Percentiles rank a stretch among this genome's conserved stretches.
Evolutionary conservation across 2,888 invertebrate species (phyloP).

Genomic region (Arrhopalites spinosus): DNA sequence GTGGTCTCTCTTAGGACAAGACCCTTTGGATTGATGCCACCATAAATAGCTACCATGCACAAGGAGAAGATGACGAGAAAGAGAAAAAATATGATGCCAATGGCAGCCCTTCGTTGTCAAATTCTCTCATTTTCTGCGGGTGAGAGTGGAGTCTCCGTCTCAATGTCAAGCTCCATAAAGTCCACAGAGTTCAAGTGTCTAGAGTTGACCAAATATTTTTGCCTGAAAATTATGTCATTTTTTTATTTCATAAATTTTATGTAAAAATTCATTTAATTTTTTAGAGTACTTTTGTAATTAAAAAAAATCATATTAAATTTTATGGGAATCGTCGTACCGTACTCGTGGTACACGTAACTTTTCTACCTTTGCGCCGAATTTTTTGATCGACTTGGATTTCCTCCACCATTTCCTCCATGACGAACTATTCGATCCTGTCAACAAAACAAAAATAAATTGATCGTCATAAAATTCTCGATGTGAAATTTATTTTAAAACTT

Average conservation of each 20-base stretch:
- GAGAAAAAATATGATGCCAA: conserved; percentile 65
- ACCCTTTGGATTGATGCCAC: conserved; percentile 64
- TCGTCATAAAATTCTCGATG: too few species aligned
- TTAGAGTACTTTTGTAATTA: neutral
- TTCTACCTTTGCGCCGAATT: conserved; percentile 50
- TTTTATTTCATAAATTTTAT: neutral
- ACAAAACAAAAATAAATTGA: neutral
- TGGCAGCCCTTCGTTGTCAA: conserved; percentile 67
- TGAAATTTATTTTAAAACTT: too few species aligned
- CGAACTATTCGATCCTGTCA: conserved; percentile 44
- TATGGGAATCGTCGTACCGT: conserved; percentile 24
- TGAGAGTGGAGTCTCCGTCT: neutral
- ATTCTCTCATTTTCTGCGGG: conserved; percentile 59
- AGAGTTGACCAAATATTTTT: conserved; percentile 47
- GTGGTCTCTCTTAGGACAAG: neutral
- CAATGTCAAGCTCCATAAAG: conserved; percentile 36
- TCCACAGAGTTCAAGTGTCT: conserved; percentile 42
- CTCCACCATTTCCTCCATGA: conserved; percentile 33
- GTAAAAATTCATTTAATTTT: neutral
- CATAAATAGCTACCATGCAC: conserved; percentile 65
- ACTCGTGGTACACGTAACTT: conserved; percentile 20
- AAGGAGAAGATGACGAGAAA: conserved; percentile 65
- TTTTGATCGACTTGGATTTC: conserved; percentile 43
- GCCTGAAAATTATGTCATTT: conserved; percentile 37
- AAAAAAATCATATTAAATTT: neutral